Base-by-base conservation (phyloP, 2,888 invertebrate genomes). In the Tiphia femorata region DNA sequence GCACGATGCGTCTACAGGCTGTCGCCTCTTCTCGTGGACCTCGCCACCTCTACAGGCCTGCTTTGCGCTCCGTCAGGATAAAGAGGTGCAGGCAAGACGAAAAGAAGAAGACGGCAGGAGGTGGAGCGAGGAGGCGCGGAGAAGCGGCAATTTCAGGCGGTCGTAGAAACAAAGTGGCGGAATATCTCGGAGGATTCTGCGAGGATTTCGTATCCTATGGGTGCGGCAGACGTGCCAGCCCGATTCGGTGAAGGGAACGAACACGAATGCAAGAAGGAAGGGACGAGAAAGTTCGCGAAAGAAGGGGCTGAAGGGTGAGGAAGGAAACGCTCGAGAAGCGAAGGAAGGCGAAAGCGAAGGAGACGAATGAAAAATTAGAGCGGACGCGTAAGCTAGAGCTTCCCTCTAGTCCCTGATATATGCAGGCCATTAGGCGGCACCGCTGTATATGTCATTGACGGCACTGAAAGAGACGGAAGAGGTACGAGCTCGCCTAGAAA, bases 371-470 rank as follows among this genome's bases (percentile, higher is more conserved):
- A 53, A 62, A 52, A 57, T 52, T 63, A 64, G 58, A 43, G n/a
- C 37, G 16, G 51, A 20, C 58, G 33, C 49, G 62, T 49, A 61
- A 61, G 57, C 46, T 17, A 38, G 43, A 52, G 56, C 62, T 60
- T 55, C 47, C 19, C n/a, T 53, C 47, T 20, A 30, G 44, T 48
- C 41, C 35, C 46, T 62, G 62, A 56, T 52, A 50, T 60, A 63
- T 63, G 58, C 60, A 51, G 40, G 37, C 60, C 57, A 57, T 60
- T 60, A 59, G 40, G 41, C 49, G 47, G 41, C 56, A 10, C 37
- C 20, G 30, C 37, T 55, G 50, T 30, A 30, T 17, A 49, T 25
- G n/a, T n/a, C n/a, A n/a, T n/a, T n/a, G n/a, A n/a, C n/a, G n/a
- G n/a, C n/a, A n/a, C n/a, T n/a, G n/a, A n/a, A n/a, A n/a, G n/a